Percentiles rank a stretch among this genome's conserved stretches.
Evolutionary conservation across 2,888 invertebrate species (phyloP).

Genomic region (Chrysolina oricalcia): DNA sequence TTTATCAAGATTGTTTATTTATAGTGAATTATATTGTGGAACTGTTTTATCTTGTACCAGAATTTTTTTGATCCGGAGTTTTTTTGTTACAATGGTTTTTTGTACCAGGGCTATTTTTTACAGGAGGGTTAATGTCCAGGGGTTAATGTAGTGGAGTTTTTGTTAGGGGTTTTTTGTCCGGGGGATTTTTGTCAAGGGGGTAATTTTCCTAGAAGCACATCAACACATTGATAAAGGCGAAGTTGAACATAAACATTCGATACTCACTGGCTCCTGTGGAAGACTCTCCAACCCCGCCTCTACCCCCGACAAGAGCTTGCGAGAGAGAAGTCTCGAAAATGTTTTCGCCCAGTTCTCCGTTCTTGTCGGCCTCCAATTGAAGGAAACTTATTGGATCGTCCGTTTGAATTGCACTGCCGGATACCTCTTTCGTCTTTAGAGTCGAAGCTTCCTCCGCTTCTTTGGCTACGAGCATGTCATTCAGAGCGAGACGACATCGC

Average conservation of each 20-base stretch:
- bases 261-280: conserved; percentile 53
- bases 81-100: no score
- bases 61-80: no score
- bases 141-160: no score
- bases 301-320: conserved; percentile 86
- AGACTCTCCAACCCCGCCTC: conserved; percentile 59
- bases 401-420: conserved; percentile 82
- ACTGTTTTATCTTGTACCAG: no score
- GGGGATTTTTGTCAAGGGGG: no score
- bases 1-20: no score
- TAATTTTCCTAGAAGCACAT: no score
- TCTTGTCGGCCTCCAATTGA: conserved; percentile 79
- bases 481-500: conserved; percentile 85
- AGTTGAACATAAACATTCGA: neutral
- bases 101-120: no score
- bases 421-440: conserved; percentile 80
- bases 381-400: conserved; percentile 90
- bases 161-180: no score
- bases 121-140: no score
- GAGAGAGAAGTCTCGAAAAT: conserved; percentile 95
- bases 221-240: no score
- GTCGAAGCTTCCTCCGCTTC: conserved; percentile 80
- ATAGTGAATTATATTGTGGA: no score
- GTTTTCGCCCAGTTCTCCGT: conserved; percentile 79
- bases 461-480: conserved; percentile 88